These are phyloP conservation scores for Scarus forsteni DNA, from an alignment of 2,797 vertebrate genomes.

Conservation along the genomic window DNA sequence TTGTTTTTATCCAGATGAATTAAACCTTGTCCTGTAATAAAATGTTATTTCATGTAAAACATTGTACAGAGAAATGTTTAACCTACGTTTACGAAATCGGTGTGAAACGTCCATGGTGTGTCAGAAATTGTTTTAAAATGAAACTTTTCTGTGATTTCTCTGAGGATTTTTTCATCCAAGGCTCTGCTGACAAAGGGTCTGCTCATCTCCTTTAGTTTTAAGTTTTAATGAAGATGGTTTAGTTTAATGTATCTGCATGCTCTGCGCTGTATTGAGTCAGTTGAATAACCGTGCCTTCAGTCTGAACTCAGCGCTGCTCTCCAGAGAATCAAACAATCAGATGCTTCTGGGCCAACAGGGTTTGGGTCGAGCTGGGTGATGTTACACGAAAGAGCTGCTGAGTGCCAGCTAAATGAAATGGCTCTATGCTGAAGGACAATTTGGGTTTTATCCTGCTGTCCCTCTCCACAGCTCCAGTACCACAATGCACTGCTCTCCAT, in stretches of 20 bases:
- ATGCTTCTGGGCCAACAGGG: slow-evolving; percentile 44
- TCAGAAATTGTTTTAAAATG: slow-evolving; percentile 16
- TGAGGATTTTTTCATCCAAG: slow-evolving; percentile 31
- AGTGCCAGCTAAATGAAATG: slow-evolving; percentile 74
- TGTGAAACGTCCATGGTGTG: slow-evolving; percentile 9
- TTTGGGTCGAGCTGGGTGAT: slow-evolving; percentile 63
- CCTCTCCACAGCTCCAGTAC: slow-evolving; percentile 51
- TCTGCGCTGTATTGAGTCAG: slow-evolving; percentile 20
- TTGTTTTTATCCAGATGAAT: background rate
- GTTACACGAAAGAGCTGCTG: slow-evolving; percentile 66
- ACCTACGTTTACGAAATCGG: background rate
- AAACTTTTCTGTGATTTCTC: slow-evolving; percentile 7
- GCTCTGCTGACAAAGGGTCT: slow-evolving; percentile 37
- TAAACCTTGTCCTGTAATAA: background rate
- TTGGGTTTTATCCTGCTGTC: slow-evolving; percentile 64
- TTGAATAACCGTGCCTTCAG: slow-evolving; percentile 60
- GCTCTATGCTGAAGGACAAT: slow-evolving; percentile 65
- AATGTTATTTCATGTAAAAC: background rate
- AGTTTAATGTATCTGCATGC: slow-evolving; percentile 49
- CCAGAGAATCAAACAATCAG: slow-evolving; percentile 58
- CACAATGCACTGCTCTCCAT: slow-evolving; percentile 59
- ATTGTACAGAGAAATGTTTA: background rate
- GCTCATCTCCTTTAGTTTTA: slow-evolving; percentile 53
- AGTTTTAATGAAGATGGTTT: slow-evolving; percentile 65
- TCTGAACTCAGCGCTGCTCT: slow-evolving; percentile 43